phyloP scores from a whole-genome alignment of 2,113 vertebrate genomes.

The Vulpes vulpes region DNA sequence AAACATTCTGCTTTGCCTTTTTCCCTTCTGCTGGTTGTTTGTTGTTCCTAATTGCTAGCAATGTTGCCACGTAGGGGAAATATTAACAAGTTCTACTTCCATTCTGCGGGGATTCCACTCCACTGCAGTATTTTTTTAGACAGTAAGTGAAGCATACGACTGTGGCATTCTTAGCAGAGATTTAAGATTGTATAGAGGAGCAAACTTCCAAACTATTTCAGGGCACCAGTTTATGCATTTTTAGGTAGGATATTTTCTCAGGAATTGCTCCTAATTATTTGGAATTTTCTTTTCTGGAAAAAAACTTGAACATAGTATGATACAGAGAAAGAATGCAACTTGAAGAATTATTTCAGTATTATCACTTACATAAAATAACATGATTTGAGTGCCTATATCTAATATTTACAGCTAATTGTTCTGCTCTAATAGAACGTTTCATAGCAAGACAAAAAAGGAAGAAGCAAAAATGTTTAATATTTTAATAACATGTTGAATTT shows the following conservation, averaged over 20 bases:
- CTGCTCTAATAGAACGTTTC: background rate
- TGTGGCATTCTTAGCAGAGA: background rate
- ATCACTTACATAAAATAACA: background rate
- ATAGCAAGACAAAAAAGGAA: constrained; percentile 12
- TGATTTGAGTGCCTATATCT: background rate
- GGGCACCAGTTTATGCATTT: constrained; percentile 6
- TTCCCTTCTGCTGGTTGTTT: constrained; percentile 41
- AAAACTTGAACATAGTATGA: background rate
- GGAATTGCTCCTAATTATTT: background rate
- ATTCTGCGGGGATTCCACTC: constrained; percentile 3
- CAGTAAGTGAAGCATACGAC: background rate
- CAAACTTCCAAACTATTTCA: background rate
- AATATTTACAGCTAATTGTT: constrained; percentile 7
- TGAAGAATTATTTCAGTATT: background rate
- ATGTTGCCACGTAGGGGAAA: constrained; percentile 59
- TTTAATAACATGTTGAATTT: constrained; percentile 66
- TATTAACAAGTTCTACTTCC: constrained; percentile 61
- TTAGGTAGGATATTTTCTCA: background rate
- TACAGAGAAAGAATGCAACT: background rate
- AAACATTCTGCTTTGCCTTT: constrained; percentile 55
- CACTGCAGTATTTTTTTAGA: constrained; percentile 58
- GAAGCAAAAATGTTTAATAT: constrained; percentile 62
- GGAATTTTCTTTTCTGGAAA: background rate
- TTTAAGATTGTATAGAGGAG: constrained; percentile 18
- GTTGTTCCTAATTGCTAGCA: constrained; percentile 71